Conservation (phyloP, 2,888 invertebrate species). For the Agonopterix subpropinquella region DNA sequence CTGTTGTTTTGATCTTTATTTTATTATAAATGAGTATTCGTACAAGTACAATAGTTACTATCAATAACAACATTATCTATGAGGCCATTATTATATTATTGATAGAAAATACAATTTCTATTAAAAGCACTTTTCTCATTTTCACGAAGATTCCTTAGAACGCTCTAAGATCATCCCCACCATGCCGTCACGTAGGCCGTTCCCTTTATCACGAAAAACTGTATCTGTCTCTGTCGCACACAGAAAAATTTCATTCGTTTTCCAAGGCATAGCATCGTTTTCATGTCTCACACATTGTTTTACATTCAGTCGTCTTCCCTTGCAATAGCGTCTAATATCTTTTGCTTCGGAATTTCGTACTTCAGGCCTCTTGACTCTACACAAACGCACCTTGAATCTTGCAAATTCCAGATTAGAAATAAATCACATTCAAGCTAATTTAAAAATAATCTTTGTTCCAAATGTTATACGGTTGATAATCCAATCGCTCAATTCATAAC, state of each 20-base stretch:
- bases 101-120: slow-evolving; percentile 3
- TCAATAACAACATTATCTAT: too few relatives aligned
- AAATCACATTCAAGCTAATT: too few relatives aligned
- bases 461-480: too few relatives aligned
- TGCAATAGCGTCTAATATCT: slow-evolving; percentile 18
- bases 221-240: slow-evolving; percentile 61
- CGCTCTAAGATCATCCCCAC: slow-evolving; percentile 71
- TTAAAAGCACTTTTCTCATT: slow-evolving; percentile 28
- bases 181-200: slow-evolving; percentile 61
- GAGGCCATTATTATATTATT: slow-evolving; percentile 5
- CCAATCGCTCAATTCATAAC: too few relatives aligned
- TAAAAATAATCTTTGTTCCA: too few relatives aligned
- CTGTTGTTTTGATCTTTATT: too few relatives aligned
- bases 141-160: slow-evolving; percentile 45
- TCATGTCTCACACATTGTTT: slow-evolving; percentile 21
- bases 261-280: slow-evolving; percentile 44
- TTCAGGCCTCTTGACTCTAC: slow-evolving; percentile 24
- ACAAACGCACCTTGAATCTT: slow-evolving; percentile 15
- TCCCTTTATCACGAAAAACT: slow-evolving; percentile 65
- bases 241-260: slow-evolving; percentile 62
- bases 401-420: too few relatives aligned
- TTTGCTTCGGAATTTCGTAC: slow-evolving; percentile 10
- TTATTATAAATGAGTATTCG: too few relatives aligned
- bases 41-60: too few relatives aligned
- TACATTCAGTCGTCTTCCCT: slow-evolving; percentile 24